A percentile compares a stretch with the other conserved stretches of the same genome.
Evolutionary conservation across 1,140 invertebrate species (phyloP).

Genomic region (Druon quercuslanigerum): DNA sequence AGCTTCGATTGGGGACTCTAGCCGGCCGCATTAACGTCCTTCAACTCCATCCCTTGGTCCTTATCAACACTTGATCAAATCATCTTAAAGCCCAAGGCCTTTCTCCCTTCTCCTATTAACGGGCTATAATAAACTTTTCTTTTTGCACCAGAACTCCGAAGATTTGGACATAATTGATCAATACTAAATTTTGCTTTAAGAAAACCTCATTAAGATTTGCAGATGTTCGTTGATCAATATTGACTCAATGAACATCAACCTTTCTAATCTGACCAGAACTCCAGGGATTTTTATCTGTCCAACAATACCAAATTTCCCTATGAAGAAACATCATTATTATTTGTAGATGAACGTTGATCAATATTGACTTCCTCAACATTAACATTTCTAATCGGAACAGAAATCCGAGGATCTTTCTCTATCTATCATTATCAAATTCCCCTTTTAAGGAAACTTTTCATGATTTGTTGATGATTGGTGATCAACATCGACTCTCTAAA

Average conservation of each 20-base stretch:
- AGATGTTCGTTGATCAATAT: too few relatives aligned
- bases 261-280: not conserved
- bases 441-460: too few relatives aligned
- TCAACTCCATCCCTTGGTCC: slow-evolving; percentile 42
- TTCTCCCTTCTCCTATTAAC: not conserved
- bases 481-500: too few relatives aligned
- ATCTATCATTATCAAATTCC: too few relatives aligned
- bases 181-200: not conserved
- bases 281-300: not conserved
- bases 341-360: too few relatives aligned
- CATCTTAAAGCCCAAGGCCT: slow-evolving; percentile 33
- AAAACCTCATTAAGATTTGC: not conserved
- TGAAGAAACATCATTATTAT: too few relatives aligned
- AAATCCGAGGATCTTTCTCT: too few relatives aligned
- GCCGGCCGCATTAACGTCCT: slow-evolving; percentile 49
- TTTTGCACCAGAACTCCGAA: not conserved
- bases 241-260: not conserved
- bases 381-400: too few relatives aligned
- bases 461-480: too few relatives aligned
- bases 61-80: slow-evolving; percentile 68
- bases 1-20: slow-evolving; percentile 14
- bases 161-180: not conserved
- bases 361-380: too few relatives aligned
- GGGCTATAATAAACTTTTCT: slow-evolving; percentile 11
- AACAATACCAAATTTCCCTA: too few relatives aligned